Evolutionary conservation across 2,113 vertebrate genomes (phyloP), one percentile per base, ranked within the genome.

Genomic region (Helogale parvula): DNA sequence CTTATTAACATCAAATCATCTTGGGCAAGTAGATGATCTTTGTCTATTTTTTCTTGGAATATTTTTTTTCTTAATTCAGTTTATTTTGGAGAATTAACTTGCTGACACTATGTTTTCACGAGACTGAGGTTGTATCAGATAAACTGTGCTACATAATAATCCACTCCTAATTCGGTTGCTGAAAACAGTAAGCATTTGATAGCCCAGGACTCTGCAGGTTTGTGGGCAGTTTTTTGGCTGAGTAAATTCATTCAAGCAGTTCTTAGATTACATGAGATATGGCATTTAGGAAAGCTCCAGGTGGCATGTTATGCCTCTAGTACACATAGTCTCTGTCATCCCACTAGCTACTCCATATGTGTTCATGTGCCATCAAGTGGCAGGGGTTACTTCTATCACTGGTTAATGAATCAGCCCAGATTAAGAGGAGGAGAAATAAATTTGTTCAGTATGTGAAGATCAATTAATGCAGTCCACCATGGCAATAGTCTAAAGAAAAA

Each of bases 61-160:
- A 77, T 10, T 29, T 25, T 66, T n/a, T 54, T 9, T n/a, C 21
- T 57, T 54, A 54, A 88, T 41, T 69, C 27, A 63, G 2, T 54
- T 90, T 68, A 90, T 90, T 77, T 54, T 33, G 5, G 71, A 84
- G 45, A 90, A 90, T 85, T n/a, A 76, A 90, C 13, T 85, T 85
- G 35, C 25, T 50, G 74, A 60, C 25, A 45, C 27, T 71, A 17
- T 33, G 6, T 47, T 23, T 63, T 60, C 47, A 10, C 2, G 13
- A 45, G 38, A 9, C 21, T 86, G 31, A 74, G 31, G 0, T 87
- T 41, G 31, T 2, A 74, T 57, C 33, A 10, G 35, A 2, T 38
- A 93, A 69, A n/a, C 31, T 80, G 27, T 50, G 79, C 19, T 33
- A 23, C 31, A 35, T 25, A 50, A 13, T 29, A 92, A 76, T 63